These are phyloP conservation scores for Palythoa grandis DNA, from an alignment of 92 coral and sea anemone genomes.

Conservation along the genomic window DNA sequence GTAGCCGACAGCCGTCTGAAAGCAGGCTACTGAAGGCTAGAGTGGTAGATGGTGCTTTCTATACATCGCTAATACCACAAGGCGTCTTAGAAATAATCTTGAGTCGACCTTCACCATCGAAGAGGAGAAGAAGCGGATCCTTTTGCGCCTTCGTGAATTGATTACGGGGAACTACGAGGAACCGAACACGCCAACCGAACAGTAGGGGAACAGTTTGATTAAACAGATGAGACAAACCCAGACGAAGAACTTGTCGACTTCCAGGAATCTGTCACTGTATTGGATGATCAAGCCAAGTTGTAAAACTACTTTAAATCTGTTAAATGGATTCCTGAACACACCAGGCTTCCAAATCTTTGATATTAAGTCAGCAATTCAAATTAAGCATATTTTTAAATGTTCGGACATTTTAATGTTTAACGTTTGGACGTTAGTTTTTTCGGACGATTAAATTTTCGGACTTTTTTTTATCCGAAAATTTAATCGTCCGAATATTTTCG, in stretches of 20 bases:
- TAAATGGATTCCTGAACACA: background rate
- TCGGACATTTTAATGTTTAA: no score
- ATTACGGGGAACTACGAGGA: background rate
- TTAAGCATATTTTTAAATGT: no score
- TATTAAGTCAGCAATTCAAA: no score
- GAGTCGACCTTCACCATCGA: background rate
- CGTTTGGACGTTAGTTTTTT: no score
- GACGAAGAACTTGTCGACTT: background rate
- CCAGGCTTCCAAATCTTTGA: no score
- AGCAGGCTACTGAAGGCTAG: no score
- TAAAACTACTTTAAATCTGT: background rate
- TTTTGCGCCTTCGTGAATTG: conserved; percentile 5
- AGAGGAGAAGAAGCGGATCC: background rate
- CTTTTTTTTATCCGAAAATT: no score
- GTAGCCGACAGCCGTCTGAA: no score
- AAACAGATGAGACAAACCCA: background rate
- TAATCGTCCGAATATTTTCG: no score
- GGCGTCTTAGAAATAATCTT: background rate
- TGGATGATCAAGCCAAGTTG: background rate
- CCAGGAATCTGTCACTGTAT: background rate
- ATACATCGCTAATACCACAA: background rate
- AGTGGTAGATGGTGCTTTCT: no score
- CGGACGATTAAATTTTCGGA: no score
- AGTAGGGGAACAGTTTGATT: background rate
- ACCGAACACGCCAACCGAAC: background rate